phyloP scores from a whole-genome alignment of 2,797 vertebrate species.

The Scyliorhinus canicula region DNA sequence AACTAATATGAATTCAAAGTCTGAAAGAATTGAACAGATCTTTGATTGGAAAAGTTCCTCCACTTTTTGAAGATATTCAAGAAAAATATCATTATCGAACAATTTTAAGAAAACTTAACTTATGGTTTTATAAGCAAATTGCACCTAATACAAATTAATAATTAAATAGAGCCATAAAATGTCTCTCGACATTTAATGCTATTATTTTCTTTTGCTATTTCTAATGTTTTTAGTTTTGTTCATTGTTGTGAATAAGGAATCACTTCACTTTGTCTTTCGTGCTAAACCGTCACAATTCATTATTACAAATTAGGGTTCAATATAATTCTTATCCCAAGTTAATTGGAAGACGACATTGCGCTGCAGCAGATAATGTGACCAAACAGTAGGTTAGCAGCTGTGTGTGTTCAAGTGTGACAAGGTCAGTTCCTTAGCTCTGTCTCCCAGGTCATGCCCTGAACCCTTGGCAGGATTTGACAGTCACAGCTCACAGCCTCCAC shows the following conservation, averaged over 20 bases:
- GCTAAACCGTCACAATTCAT: conserved; percentile 75
- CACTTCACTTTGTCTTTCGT: conserved; percentile 57
- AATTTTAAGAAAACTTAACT: not conserved
- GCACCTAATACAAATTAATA: not conserved
- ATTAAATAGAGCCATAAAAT: not conserved
- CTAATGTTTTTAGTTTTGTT: not conserved
- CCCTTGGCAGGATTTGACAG: conserved; percentile 54
- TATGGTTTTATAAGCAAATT: not conserved
- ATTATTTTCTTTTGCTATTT: not conserved
- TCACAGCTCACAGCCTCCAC: conserved; percentile 62
- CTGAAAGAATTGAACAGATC: not conserved
- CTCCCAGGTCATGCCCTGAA: conserved; percentile 49
- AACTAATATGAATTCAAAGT: not conserved
- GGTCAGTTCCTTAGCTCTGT: conserved; percentile 49
- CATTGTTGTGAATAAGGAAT: conserved; percentile 6
- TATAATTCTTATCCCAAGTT: conserved; percentile 82
- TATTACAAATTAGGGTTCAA: conserved; percentile 81
- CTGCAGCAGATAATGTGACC: conserved; percentile 51
- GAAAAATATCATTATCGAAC: too few species aligned
- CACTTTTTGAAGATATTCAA: not conserved
- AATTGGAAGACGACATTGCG: conserved; percentile 72
- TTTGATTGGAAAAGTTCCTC: not conserved
- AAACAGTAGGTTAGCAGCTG: conserved; percentile 65
- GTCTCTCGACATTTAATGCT: not conserved
- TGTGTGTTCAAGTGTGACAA: conserved; percentile 66